Conservation (phyloP, 2,113 vertebrate genomes). For the Lontra canadensis region DNA sequence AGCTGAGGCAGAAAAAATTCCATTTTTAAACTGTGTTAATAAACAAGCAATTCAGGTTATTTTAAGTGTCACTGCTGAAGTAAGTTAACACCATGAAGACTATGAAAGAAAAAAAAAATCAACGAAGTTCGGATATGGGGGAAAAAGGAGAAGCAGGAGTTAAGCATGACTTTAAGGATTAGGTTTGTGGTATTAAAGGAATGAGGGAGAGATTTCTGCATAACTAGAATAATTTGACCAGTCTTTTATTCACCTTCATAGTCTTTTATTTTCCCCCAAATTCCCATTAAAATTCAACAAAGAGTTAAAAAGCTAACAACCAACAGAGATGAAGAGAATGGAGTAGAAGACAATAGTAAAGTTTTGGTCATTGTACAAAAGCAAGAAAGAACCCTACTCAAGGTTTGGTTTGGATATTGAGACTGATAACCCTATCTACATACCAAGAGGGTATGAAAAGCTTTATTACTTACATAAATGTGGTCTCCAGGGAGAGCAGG, state of each 20-base stretch:
- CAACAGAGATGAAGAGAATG: not conserved
- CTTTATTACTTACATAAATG: not conserved
- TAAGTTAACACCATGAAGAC: not conserved
- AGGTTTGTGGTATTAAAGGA: not conserved
- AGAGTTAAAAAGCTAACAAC: not conserved
- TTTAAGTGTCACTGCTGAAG: not conserved
- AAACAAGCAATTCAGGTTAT: conserved; percentile 12
- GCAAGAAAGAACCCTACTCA: not conserved
- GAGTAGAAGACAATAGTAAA: not conserved
- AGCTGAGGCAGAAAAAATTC: not conserved
- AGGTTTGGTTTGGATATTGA: not conserved
- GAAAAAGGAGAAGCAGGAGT: not conserved
- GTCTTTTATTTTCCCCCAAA: not conserved
- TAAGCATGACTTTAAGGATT: not conserved
- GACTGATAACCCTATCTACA: not conserved
- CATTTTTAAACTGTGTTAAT: conserved; percentile 28
- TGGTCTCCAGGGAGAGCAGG: not conserved
- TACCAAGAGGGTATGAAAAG: not conserved
- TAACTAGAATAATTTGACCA: not conserved
- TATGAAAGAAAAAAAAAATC: conserved; percentile 3
- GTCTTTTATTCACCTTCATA: not conserved
- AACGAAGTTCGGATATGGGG: not conserved
- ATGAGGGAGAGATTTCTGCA: not conserved
- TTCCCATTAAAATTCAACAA: not conserved
- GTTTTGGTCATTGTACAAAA: not conserved